phyloP scores from a whole-genome alignment of 2,797 vertebrate genomes.

The Crocodylus rhombifer region DNA sequence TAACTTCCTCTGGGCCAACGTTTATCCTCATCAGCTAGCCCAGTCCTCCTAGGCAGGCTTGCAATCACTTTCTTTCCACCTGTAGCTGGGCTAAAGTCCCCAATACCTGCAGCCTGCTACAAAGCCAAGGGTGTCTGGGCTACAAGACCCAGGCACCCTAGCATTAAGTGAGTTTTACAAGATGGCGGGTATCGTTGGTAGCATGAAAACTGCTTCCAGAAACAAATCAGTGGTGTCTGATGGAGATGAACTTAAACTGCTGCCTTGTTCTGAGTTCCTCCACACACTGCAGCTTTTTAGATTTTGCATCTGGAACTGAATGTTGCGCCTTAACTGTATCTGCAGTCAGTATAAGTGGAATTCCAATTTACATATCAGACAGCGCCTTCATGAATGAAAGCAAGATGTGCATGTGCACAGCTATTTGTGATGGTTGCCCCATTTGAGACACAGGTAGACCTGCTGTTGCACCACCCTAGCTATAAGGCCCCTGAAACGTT shows the following conservation, averaged over 20 bases:
- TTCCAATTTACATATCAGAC: constrained; percentile 39
- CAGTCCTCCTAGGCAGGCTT: too few relatives aligned
- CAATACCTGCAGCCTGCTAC: too few relatives aligned
- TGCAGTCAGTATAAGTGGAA: constrained; percentile 13
- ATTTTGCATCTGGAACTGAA: background rate
- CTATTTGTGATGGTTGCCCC: constrained; percentile 25
- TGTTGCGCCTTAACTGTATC: constrained; percentile 31
- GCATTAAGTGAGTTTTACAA: background rate
- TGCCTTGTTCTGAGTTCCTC: too few relatives aligned
- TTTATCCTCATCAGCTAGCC: too few relatives aligned
- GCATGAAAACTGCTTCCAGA: constrained; percentile 1
- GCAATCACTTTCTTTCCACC: too few relatives aligned
- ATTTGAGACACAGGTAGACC: background rate
- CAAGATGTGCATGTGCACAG: constrained; percentile 16
- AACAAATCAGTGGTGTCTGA: background rate
- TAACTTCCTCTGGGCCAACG: too few relatives aligned
- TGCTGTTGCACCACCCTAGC: background rate
- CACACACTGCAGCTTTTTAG: background rate
- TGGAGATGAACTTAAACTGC: background rate
- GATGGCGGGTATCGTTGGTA: background rate
- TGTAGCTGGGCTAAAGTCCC: too few relatives aligned
- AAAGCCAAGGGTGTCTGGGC: too few relatives aligned
- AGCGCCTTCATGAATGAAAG: background rate
- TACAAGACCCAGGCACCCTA: too few relatives aligned
- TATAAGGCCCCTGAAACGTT: constrained; percentile 18